These are phyloP conservation scores for Microctenopoma steveboyesi DNA, from an alignment of 2,797 vertebrate genomes.

Conservation along the genomic window DNA sequence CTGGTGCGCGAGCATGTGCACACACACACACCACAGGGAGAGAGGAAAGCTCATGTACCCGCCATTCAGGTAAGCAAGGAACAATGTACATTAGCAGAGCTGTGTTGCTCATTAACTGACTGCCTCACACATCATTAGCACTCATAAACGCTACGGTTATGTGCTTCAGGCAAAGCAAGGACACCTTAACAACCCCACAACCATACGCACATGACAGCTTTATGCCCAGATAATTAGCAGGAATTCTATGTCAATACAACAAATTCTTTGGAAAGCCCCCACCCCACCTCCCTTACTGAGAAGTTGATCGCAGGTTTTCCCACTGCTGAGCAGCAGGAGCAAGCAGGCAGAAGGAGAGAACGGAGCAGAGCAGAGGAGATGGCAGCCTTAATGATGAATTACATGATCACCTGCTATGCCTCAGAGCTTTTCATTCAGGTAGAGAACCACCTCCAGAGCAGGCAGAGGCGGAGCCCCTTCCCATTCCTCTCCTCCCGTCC, in stretches of 20 bases:
- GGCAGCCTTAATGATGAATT: conserved; percentile 78
- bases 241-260: conserved; percentile 29
- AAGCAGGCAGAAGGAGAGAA: conserved; percentile 51
- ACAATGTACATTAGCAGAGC: conserved; percentile 15
- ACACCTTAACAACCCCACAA: conserved; percentile 23
- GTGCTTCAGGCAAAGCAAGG: conserved; percentile 26
- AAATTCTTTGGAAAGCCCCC: conserved; percentile 8
- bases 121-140: conserved; percentile 38
- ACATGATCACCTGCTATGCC: conserved; percentile 80
- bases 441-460: conserved; percentile 76
- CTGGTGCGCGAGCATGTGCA: conserved; percentile 18
- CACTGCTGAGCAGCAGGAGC: conserved; percentile 50
- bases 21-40: conserved; percentile 12
- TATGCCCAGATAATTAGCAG: conserved; percentile 19
- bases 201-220: conserved; percentile 18
- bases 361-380: conserved; percentile 61
- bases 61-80: conserved; percentile 45
- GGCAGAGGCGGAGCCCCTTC: conserved; percentile 55
- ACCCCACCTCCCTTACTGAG: background rate
- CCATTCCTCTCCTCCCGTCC: conserved; percentile 13
- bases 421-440: conserved; percentile 80
- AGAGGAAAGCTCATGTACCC: conserved; percentile 26
- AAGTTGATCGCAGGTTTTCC: conserved; percentile 39
- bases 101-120: conserved; percentile 30
- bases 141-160: conserved; percentile 14